phyloP scores from a whole-genome alignment of 2,797 vertebrate genomes.

The Pangasius sanitwongsei region DNA sequence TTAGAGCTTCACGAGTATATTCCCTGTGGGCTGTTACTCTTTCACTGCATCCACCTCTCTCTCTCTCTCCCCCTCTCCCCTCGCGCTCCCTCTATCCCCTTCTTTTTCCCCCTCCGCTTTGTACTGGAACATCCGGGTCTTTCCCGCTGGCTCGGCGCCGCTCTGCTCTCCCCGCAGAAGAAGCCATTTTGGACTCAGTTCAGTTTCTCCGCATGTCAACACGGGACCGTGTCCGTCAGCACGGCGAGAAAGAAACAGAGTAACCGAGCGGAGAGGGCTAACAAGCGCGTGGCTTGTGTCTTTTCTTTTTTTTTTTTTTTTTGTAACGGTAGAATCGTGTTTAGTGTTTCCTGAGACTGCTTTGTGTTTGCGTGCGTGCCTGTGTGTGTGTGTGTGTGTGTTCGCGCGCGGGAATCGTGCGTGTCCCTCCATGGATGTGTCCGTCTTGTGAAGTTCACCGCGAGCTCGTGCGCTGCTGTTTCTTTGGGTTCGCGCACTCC shows the following conservation, averaged over 20 bases:
- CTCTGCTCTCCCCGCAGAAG: slow-evolving; percentile 66
- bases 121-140: slow-evolving; percentile 87
- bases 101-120: slow-evolving; percentile 64
- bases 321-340: background rate
- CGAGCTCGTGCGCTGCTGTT: slow-evolving; percentile 32
- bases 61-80: background rate
- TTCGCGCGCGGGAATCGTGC: slow-evolving; percentile 2
- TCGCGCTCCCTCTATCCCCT: slow-evolving; percentile 30
- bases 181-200: slow-evolving; percentile 86
- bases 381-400: background rate
- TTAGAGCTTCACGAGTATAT: background rate
- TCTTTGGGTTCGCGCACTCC: slow-evolving; percentile 13
- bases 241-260: background rate
- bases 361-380: background rate
- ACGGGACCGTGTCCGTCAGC: slow-evolving; percentile 45
- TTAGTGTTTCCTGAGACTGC: background rate
- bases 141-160: slow-evolving; percentile 71
- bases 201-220: slow-evolving; percentile 62
- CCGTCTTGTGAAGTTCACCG: slow-evolving; percentile 21
- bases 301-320: background rate
- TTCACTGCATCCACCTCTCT: slow-evolving; percentile 14
- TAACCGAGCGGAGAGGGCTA: slow-evolving; percentile 2
- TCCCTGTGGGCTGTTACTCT: background rate
- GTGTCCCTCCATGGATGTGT: slow-evolving; percentile 23
- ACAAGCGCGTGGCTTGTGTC: slow-evolving; percentile 12